phyloP scores from a whole-genome alignment of 2,113 vertebrate species.

The Rostratula benghalensis region DNA sequence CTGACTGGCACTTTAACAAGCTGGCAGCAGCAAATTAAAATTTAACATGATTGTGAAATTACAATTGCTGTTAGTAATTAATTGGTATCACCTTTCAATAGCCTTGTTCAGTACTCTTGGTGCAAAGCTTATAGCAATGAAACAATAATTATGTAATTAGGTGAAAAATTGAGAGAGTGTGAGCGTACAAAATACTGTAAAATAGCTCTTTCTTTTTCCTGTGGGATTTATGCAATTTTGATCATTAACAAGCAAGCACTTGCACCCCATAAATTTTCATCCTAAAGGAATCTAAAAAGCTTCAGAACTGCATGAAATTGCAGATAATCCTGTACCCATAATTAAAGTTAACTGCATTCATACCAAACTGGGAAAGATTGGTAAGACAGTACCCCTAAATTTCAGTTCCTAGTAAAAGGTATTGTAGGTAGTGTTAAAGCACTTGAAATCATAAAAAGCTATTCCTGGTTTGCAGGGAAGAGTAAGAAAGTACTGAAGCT shows the following conservation, averaged over 20 bases:
- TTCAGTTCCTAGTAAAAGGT: neutral
- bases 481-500: neutral
- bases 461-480: neutral
- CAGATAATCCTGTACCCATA: neutral
- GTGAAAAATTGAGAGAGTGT: neutral
- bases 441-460: neutral
- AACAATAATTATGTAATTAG: slow-evolving; percentile 45
- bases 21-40: slow-evolving; percentile 65
- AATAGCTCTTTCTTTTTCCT: neutral
- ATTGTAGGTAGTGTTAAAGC: neutral
- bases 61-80: slow-evolving; percentile 65
- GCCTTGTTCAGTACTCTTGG: neutral
- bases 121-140: neutral
- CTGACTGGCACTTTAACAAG: slow-evolving; percentile 67
- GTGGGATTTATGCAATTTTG: slow-evolving; percentile 10
- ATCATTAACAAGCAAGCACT: slow-evolving; percentile 28
- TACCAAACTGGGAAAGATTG: neutral
- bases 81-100: slow-evolving; percentile 62
- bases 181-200: slow-evolving; percentile 53
- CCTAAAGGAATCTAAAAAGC: slow-evolving; percentile 15
- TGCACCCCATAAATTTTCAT: neutral
- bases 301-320: neutral
- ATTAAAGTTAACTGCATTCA: neutral
- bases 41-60: slow-evolving; percentile 65
- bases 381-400: neutral